phyloP scores from a whole-genome alignment of 2,113 vertebrate genomes.

The Seriola aureovittata region DNA sequence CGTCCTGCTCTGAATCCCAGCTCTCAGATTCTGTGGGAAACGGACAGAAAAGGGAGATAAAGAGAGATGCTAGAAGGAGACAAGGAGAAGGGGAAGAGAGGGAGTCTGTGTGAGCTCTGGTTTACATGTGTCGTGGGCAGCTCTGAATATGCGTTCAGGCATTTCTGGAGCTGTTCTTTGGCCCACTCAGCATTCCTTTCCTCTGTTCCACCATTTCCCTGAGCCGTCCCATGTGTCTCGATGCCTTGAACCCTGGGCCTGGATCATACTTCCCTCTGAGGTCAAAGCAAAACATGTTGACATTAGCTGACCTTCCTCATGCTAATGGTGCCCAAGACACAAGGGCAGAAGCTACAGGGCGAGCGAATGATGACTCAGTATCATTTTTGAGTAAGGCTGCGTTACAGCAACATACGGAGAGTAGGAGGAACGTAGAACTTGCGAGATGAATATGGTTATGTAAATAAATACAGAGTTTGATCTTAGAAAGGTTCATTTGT shows the following conservation, averaged over 20 bases:
- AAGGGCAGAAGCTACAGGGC: neutral
- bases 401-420: slow-evolving; percentile 28
- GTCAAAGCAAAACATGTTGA: slow-evolving; percentile 26
- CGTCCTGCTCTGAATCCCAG: slow-evolving; percentile 36
- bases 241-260: slow-evolving; percentile 19
- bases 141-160: slow-evolving; percentile 80
- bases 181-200: slow-evolving; percentile 84
- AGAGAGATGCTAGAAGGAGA: slow-evolving; percentile 57
- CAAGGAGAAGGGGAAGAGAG: slow-evolving; percentile 61
- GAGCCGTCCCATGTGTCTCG: slow-evolving; percentile 11
- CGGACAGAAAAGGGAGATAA: slow-evolving; percentile 26
- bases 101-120: slow-evolving; percentile 66
- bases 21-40: slow-evolving; percentile 50
- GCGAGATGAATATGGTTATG: slow-evolving; percentile 32
- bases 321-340: neutral
- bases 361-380: slow-evolving; percentile 43
- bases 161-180: slow-evolving; percentile 73
- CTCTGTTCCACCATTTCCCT: slow-evolving; percentile 26
- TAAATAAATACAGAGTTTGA: slow-evolving; percentile 20
- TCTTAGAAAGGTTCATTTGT: neutral
- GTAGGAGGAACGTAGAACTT: slow-evolving; percentile 42
- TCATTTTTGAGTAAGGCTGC: slow-evolving; percentile 24
- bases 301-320: slow-evolving; percentile 21
- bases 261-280: slow-evolving; percentile 27
- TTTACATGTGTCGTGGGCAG: slow-evolving; percentile 79